Conservation (phyloP, 2,797 vertebrate genomes). For the Mormyrops attenuatus region DNA sequence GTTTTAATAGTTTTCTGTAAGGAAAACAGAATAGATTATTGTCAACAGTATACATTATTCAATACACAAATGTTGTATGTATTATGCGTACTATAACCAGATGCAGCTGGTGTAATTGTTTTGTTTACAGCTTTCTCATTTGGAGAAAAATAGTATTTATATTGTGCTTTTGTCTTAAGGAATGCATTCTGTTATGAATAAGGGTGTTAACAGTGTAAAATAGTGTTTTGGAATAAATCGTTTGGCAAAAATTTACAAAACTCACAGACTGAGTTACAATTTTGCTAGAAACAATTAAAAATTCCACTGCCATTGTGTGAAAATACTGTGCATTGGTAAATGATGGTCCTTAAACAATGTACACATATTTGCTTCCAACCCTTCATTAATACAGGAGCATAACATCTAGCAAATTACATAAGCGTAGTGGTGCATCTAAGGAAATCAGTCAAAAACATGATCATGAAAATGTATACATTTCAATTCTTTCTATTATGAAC, state of each 20-base stretch:
- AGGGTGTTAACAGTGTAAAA: background rate
- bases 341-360: background rate
- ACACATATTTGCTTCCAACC: background rate
- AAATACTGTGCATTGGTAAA: background rate
- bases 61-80: background rate
- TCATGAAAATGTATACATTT: background rate
- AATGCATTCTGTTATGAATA: background rate
- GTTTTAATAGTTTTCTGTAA: background rate
- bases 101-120: background rate
- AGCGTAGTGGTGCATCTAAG: background rate
- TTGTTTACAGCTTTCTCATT: background rate
- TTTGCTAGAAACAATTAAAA: background rate
- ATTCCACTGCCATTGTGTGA: background rate
- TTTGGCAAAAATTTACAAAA: background rate
- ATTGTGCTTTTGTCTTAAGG: background rate
- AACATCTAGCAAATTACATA: background rate
- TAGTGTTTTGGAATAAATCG: background rate
- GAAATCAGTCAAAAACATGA: background rate
- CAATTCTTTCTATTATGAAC: background rate
- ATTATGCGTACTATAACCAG: background rate
- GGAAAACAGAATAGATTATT: background rate
- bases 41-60: background rate
- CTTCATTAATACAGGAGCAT: background rate
- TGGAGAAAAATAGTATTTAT: background rate
- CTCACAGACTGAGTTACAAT: background rate